phyloP scores from a whole-genome alignment of 1,140 invertebrate genomes.

The Conus ventricosus region DNA sequence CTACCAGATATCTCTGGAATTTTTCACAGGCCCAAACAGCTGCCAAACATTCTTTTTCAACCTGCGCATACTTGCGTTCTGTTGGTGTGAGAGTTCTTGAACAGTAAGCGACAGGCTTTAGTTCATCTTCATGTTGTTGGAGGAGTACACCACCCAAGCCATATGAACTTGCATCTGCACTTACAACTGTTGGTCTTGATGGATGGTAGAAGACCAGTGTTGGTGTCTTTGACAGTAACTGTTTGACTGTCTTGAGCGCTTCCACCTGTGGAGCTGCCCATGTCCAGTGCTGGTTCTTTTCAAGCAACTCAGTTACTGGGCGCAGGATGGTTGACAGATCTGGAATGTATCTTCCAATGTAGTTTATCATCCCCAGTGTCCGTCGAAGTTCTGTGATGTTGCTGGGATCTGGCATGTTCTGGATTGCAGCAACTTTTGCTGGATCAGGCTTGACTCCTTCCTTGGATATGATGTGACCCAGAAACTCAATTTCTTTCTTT shows the following conservation, averaged over 20 bases:
- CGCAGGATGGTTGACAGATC: constrained; percentile 28
- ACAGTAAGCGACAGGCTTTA: constrained; percentile 45
- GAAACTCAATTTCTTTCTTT: constrained; percentile 17
- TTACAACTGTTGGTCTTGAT: background rate
- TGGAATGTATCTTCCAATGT: constrained; percentile 62
- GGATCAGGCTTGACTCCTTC: constrained; percentile 20
- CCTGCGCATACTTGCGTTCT: constrained; percentile 65
- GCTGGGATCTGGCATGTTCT: constrained; percentile 35
- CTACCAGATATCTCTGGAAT: constrained; percentile 76
- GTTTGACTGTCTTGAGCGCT: constrained; percentile 35
- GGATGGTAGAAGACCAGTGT: constrained; percentile 2
- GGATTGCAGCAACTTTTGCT: constrained; percentile 36
- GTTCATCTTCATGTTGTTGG: constrained; percentile 32
- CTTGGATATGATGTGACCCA: constrained; percentile 23
- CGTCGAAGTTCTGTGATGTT: constrained; percentile 38
- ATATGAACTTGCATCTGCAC: background rate
- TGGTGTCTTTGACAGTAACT: background rate
- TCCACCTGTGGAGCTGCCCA: constrained; percentile 36
- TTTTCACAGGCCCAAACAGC: constrained; percentile 48
- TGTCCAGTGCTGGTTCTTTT: constrained; percentile 8
- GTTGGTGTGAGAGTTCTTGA: constrained; percentile 53
- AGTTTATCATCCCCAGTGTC: constrained; percentile 68
- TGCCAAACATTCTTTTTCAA: no score
- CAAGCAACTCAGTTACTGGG: constrained; percentile 34
- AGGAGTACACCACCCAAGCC: constrained; percentile 38